Percentiles rank a stretch among this genome's conserved stretches.
These are phyloP conservation scores for Latrodectus elegans DNA, from an alignment of 2,888 invertebrate genomes.

Conservation along the genomic window DNA sequence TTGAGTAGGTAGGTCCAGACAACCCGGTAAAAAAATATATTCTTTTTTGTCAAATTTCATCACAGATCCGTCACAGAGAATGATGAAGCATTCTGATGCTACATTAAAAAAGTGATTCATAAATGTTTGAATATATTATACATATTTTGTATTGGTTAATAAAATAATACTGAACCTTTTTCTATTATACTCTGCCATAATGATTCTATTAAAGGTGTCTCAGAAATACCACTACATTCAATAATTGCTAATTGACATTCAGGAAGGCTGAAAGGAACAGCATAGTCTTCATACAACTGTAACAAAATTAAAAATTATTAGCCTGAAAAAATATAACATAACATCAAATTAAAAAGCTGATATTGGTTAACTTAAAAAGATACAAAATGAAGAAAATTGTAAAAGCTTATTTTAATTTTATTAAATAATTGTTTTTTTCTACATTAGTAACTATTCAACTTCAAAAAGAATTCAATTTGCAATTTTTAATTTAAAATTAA, in stretches of 20 bases:
- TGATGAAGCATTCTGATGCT: no score
- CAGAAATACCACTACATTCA: slow-evolving; percentile 94
- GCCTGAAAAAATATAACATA: neutral
- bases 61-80: no score
- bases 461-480: neutral
- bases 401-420: neutral
- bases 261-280: slow-evolving; percentile 90
- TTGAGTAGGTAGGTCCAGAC: no score
- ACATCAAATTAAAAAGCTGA: neutral
- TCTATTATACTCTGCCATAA: slow-evolving; percentile 90
- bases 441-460: neutral
- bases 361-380: neutral
- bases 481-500: neutral
- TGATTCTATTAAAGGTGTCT: slow-evolving; percentile 88
- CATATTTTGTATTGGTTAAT: neutral
- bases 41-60: neutral
- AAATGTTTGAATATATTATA: neutral
- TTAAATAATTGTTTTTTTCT: neutral
- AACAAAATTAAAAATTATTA: neutral
- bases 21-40: no score
- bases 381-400: neutral
- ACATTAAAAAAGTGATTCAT: neutral
- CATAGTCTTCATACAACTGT: slow-evolving; percentile 91
- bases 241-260: slow-evolving; percentile 96
- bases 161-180: slow-evolving; percentile 72